These are phyloP conservation scores for Rhyacophila brunnea DNA, from an alignment of 1,140 invertebrate species.

Conservation along the genomic window DNA sequence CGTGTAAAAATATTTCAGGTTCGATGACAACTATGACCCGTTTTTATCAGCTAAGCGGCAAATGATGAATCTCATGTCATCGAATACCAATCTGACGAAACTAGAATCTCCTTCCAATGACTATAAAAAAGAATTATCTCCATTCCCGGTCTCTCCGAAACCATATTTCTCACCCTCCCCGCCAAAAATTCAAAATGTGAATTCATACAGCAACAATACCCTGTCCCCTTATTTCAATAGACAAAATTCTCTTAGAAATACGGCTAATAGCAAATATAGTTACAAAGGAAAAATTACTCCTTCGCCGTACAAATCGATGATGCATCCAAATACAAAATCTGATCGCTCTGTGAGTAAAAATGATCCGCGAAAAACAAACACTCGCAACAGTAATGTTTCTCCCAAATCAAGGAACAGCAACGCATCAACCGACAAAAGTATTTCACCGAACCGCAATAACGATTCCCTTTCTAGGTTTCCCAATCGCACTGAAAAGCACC, in stretches of 20 bases:
- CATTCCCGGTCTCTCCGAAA: conserved; percentile 27
- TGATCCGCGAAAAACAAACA: no score
- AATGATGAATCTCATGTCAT: conserved; percentile 55
- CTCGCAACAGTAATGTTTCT: not conserved
- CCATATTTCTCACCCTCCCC: conserved; percentile 32
- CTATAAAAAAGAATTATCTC: conserved; percentile 45
- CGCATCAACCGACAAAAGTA: conserved; percentile 1
- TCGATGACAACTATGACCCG: conserved; percentile 51
- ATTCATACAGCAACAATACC: conserved; percentile 53
- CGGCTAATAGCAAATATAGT: conserved; percentile 31
- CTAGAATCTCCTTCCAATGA: conserved; percentile 44
- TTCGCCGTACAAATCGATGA: no score
- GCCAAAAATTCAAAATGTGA: conserved; percentile 47
- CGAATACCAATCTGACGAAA: conserved; percentile 50
- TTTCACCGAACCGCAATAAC: not conserved
- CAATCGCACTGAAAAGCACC: conserved; percentile 30
- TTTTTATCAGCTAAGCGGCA: conserved; percentile 52
- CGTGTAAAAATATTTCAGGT: conserved; percentile 42
- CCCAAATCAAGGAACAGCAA: not conserved
- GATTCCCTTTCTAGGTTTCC: conserved; percentile 20
- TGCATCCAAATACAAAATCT: no score
- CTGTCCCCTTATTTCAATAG: conserved; percentile 50
- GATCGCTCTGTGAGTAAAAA: no score
- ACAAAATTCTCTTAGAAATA: conserved; percentile 53
- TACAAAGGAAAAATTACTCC: conserved; percentile 4